Evolutionary conservation across 2,113 vertebrate genomes (phyloP), one percentile per base, ranked within the genome.

Genomic region (Oryzias woworae): DNA sequence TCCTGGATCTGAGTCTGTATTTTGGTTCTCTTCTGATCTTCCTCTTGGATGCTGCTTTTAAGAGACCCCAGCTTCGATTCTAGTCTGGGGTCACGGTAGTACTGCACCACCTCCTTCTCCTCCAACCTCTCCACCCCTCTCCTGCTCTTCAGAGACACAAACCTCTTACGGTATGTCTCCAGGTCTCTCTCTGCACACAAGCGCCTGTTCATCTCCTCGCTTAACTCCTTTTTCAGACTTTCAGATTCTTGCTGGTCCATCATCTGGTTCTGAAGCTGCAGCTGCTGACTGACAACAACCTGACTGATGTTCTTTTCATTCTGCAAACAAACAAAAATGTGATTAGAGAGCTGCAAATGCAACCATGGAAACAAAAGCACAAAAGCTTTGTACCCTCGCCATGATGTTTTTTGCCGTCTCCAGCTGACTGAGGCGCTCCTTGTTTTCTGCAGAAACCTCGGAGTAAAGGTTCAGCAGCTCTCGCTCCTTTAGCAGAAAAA

Each of bases 91-190:
- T 98, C 95, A 41, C 94, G 93, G 82, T 95, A 97, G 68, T 97
- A 94, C 49, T 96, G 91, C 53, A 98, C 92, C n/a, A 97, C 91
- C 59, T 98, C 97, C 65, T 92, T 97, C 85, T 98, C 97, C 87
- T 98, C 94, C 69, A 95, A 73, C 82, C 94, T 91, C 82, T 98
- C 96, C 78, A 95, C 77, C 0, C 97, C 97, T 81, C 88, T 90
- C 70, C 95, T 94, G 44, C 83, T 95, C 85, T 90, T 95, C 69
- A 98, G 88, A 67, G 91, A 91, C 28, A 96, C 44, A 66, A 95
- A 81, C 58, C 90, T 93, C 51, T 46, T 89, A 59, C 91, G 92
- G 71, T 90, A 94, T 3, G 85, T 84, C n/a, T 93, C 92, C 76
- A 99, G 84, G 26, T 95, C 85, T 2, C 55, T 88, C 75, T 98